Evolutionary conservation across 2,113 vertebrate species (phyloP).

Genomic region (Eudyptes chrysolophus): DNA sequence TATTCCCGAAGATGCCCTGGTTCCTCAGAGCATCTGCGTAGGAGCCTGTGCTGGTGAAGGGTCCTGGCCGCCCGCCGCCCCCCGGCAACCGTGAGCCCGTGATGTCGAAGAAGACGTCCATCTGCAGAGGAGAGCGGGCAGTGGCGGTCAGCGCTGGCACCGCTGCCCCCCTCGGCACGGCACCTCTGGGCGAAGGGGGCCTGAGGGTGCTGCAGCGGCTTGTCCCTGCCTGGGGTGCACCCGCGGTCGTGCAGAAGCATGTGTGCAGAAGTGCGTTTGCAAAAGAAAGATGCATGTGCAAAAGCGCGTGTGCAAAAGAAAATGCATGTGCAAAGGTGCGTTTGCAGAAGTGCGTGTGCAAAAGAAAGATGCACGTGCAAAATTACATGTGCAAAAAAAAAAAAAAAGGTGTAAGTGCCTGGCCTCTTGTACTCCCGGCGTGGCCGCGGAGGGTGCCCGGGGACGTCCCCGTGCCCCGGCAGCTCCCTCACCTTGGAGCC

Average conservation of each 20-base stretch:
- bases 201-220: background rate
- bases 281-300: background rate
- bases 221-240: background rate
- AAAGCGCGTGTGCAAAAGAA: background rate
- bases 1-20: background rate
- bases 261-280: background rate
- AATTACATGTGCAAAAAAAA: rapidly evolving
- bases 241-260: rapidly evolving
- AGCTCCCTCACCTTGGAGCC: background rate
- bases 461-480: rapidly evolving
- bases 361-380: rapidly evolving
- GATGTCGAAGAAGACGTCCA: background rate
- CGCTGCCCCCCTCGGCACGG: rapidly evolving
- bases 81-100: background rate
- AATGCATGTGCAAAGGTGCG: background rate
- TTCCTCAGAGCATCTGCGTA: background rate
- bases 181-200: background rate
- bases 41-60: background rate
- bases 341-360: rapidly evolving
- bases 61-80: rapidly evolving
- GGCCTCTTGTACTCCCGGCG: rapidly evolving
- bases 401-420: rapidly evolving
- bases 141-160: rapidly evolving
- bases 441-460: rapidly evolving
- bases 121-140: background rate